Evolutionary conservation across 1,140 invertebrate species (phyloP), one percentile per base, ranked within the genome.

Genomic region (Panagrolaimus sp.): DNA sequence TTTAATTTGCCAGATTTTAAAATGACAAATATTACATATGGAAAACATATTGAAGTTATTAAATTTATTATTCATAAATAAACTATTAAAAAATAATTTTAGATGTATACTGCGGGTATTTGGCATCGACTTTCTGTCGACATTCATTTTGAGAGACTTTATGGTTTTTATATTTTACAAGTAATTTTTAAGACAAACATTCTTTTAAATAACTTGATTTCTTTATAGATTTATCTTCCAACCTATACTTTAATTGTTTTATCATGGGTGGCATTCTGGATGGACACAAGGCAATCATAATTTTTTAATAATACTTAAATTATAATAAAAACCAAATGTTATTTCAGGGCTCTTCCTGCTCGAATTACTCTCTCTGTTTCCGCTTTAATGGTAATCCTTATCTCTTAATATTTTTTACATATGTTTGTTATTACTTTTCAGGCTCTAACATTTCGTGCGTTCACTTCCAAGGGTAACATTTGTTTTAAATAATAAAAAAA

Each of bases 261-360:
- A 75, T 68, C 43, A 68, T 66, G 79, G 79, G 80, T 81, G 8
- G 79, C 80, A 10, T 82, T 82, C 67, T 82, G 82, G 82, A 78
- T 82, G 81, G 80, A 82, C 67, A 80, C 81, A 3, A 38, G 32
- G 32, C 7, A n/a, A 38, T 38, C 32, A 38, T 4, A 38, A 38
- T 38, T 38, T 4, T 4, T 4, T 38, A 38, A n/a, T n/a, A 38
- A 38, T 38, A 38, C 32, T n/a, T n/a, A n/a, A 38, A 38, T 7
- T 2, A 38, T 38, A 7, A 38, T 38, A 4, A 38, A 38, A n/a
- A n/a, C n/a, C 32, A 38, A 4, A 38, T 38, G 32, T 38, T 38
- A 7, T 38, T 38, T 38, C 1, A 70, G 78, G n/a, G 81, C 81
- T 10, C 63, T 82, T 14, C 81, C 80, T 17, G 80, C 81, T 9